Evolutionary conservation across 2,797 vertebrate species (phyloP).

Genomic region (Emydoidea blandingii): DNA sequence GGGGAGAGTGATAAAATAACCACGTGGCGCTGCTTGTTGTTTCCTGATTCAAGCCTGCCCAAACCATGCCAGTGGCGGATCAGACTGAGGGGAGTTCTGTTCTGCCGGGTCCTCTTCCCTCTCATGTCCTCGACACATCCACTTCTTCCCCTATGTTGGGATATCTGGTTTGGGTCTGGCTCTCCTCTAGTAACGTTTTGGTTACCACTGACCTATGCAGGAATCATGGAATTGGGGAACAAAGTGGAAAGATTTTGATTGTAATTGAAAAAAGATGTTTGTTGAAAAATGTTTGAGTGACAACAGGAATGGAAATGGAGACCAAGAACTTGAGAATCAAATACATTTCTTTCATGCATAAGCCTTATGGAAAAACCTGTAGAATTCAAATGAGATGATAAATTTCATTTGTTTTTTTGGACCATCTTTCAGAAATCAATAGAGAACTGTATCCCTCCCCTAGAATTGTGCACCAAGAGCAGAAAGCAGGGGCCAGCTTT

Average conservation of each 20-base stretch:
- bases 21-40: slow-evolving; percentile 6
- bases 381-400: background rate
- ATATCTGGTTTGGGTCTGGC: background rate
- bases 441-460: background rate
- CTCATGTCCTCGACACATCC: background rate
- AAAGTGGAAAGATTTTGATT: background rate
- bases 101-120: background rate
- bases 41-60: slow-evolving; percentile 23
- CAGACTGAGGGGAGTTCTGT: background rate
- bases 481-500: background rate
- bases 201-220: background rate
- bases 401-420: background rate
- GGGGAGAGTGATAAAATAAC: slow-evolving; percentile 47
- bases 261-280: background rate
- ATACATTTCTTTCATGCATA: background rate
- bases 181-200: background rate
- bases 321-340: background rate
- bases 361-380: background rate
- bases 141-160: background rate
- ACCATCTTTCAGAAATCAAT: background rate
- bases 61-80: background rate
- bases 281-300: background rate
- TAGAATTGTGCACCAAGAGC: background rate
- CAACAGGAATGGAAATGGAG: background rate
- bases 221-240: background rate